These are phyloP conservation scores for Oceanodroma leucorhoa DNA, from an alignment of 2,797 vertebrate species.

Conservation along the genomic window DNA sequence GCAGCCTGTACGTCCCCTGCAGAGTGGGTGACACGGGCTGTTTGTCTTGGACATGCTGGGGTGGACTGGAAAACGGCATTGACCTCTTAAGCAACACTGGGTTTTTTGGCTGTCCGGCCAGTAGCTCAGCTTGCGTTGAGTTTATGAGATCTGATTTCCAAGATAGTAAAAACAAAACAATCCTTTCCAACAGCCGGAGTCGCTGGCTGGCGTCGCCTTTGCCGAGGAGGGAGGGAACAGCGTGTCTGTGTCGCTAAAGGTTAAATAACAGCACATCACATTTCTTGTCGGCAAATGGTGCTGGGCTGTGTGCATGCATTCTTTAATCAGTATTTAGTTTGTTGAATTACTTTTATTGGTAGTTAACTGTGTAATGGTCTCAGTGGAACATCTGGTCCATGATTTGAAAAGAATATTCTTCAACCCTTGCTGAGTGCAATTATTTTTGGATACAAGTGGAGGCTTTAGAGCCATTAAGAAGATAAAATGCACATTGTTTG, in stretches of 20 bases:
- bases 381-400: constrained; percentile 33
- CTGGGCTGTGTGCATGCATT: not conserved
- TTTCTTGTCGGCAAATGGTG: not conserved
- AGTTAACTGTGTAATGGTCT: constrained; percentile 24
- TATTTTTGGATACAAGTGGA: constrained; percentile 44
- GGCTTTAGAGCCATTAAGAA: constrained; percentile 33
- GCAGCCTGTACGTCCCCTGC: not conserved
- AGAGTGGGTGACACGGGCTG: not conserved
- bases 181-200: not conserved
- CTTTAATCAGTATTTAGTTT: constrained; percentile 24
- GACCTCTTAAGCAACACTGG: not conserved
- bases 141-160: not conserved
- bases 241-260: not conserved
- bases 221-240: not conserved
- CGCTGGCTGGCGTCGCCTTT: not conserved
- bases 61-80: not conserved
- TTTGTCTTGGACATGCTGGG: not conserved
- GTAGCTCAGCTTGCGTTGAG: not conserved
- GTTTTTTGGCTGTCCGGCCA: not conserved
- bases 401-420: constrained; percentile 47
- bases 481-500: constrained; percentile 55
- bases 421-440: constrained; percentile 18
- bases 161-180: not conserved
- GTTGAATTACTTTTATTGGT: constrained; percentile 47
- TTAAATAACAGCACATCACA: not conserved